A percentile compares a stretch with the other conserved stretches of the same genome.
phyloP scores from a whole-genome alignment of 1,140 invertebrate species.

The Caerostris extrusa region DNA sequence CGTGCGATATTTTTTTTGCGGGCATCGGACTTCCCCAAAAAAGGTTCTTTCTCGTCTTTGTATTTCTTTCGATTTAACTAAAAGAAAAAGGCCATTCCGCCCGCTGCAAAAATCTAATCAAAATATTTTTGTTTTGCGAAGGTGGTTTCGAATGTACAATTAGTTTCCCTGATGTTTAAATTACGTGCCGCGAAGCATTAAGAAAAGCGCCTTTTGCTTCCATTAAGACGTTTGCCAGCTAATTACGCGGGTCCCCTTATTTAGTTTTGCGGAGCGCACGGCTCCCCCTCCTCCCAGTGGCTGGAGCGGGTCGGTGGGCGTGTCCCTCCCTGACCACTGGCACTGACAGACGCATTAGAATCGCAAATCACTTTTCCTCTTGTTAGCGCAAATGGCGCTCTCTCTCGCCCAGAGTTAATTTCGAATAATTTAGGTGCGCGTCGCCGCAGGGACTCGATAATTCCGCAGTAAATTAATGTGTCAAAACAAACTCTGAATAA shows the following conservation, averaged over 20 bases:
- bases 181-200: constrained; percentile 64
- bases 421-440: constrained; percentile 29
- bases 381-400: constrained; percentile 32
- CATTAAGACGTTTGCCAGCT: constrained; percentile 67
- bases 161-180: constrained; percentile 67
- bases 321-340: neutral
- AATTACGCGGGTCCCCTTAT: constrained; percentile 49
- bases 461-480: constrained; percentile 42
- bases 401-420: constrained; percentile 16
- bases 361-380: constrained; percentile 62
- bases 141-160: constrained; percentile 7
- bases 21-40: neutral
- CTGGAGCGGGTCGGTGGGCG: neutral
- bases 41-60: neutral
- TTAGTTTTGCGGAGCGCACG: constrained; percentile 15
- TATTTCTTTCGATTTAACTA: too few relatives aligned
- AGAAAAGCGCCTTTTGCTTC: constrained; percentile 54
- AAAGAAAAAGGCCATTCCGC: neutral
- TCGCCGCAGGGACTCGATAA: neutral
- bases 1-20: neutral
- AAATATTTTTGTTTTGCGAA: constrained; percentile 47
- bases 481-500: constrained; percentile 35
- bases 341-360: constrained; percentile 39
- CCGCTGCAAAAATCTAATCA: constrained; percentile 41
- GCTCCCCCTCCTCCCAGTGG: neutral